Percentiles rank a stretch among this genome's conserved stretches.
Evolutionary conservation across 35 echinoderm and acorn worm species (phyloP).

Genomic region (Eucidaris tribuloides): DNA sequence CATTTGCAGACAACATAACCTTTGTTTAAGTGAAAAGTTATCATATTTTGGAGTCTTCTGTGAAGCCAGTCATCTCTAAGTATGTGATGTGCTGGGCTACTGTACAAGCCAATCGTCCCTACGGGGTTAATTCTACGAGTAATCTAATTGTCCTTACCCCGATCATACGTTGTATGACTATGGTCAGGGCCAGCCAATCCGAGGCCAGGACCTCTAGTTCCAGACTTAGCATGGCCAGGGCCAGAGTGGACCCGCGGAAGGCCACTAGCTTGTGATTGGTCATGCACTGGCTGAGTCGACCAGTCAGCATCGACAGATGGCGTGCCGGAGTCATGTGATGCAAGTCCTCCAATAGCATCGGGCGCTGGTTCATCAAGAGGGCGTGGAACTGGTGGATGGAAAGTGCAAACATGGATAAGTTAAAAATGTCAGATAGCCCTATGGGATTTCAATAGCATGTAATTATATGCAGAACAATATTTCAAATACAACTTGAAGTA

Average conservation of each 20-base stretch:
- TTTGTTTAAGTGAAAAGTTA: too few relatives aligned
- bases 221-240: conserved; percentile 81
- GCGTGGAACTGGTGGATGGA: conserved; percentile 76
- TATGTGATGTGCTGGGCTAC: too few relatives aligned
- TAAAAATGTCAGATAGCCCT: too few relatives aligned
- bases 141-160: conserved; percentile 76
- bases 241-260: conserved; percentile 76
- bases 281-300: conserved; percentile 59
- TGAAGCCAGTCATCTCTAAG: too few relatives aligned
- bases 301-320: conserved; percentile 82
- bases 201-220: conserved; percentile 83
- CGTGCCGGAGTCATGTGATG: conserved; percentile 84
- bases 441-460: too few relatives aligned
- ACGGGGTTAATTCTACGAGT: too few relatives aligned
- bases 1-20: too few relatives aligned
- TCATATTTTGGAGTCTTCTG: too few relatives aligned
- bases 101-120: too few relatives aligned
- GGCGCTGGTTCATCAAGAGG: conserved; percentile 60
- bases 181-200: conserved; percentile 82
- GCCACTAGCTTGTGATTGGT: conserved; percentile 65
- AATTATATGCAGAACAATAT: too few relatives aligned
- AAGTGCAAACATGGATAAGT: too few relatives aligned
- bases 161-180: conserved; percentile 74
- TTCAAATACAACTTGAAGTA: too few relatives aligned
- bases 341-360: conserved; percentile 67